Base-by-base conservation (phyloP, 2,888 invertebrate species). In the Drosophila meridiana region DNA sequence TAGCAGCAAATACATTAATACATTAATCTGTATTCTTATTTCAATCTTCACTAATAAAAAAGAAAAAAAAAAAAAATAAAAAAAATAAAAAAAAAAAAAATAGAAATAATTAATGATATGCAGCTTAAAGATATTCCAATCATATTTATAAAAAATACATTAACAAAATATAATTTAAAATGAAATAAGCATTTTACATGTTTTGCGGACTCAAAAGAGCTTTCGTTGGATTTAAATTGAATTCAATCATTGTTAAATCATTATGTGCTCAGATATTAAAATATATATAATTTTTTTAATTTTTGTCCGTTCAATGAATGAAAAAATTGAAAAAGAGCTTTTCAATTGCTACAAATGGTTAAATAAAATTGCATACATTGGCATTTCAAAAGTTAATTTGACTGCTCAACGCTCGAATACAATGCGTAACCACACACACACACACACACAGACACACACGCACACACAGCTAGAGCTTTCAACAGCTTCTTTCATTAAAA, bases 361-460 rank as follows among this genome's bases (percentile, higher is more conserved):
- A 57, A 83, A 59, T 57, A 66, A 64, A 38, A 74, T 40, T 28
- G 60, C 26, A 34, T 36, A 13, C 45, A 70, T 69, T 59, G 55
- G 58, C 57, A 65, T 71, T 82, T 73, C 38, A 73, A 83, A 80
- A 73, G 75, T 87, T 89, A 85, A 89, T 89, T 85, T 87, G 64
- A 75, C 48, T 38, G 58, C 67, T 73, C 68, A 71, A 48, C 57
- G 71, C 61, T 45, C 5, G 50, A 67, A 55, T 52, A 78, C 69
- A 80, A 78, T 71, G 52, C 32, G 14, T n/a, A 52, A 42, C 32
- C 47, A 65, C 53, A 67, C 32, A 64, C 36, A 38, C 28, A 36
- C 48, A 56, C 52, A 34, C 11, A 57, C 26, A 50, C 43, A 40
- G 7, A 6, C 13, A 36, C 7, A 26, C 8, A 14, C 20, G 30